Base-by-base conservation (phyloP, 2,888 invertebrate species). In the Copidosoma aretas region DNA sequence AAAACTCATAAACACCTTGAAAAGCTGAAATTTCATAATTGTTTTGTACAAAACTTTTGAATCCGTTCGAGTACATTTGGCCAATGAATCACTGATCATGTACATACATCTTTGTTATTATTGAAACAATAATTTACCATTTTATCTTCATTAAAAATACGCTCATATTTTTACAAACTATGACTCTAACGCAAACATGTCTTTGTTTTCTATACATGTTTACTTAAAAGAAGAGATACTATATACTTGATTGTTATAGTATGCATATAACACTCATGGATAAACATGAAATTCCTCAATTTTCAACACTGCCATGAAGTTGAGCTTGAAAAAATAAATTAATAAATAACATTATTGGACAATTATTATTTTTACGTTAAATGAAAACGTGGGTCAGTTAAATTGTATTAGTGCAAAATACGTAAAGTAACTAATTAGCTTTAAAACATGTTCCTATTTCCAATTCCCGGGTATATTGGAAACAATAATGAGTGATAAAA, bases 1-100 rank as follows among this genome's bases (percentile, higher is more conserved):
- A 49, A 82, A 81, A 77, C 75, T 83, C 22, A 63, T 83, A 19
- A 80, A 76, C 57, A 78, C 75, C 73, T 76, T 83, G 73, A 80
- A 78, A 64, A 83, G 82, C 78, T 83, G 80, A 83, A 71, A 71
- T 71, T 68, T 54, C 66, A 61, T 60, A 60, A 68, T 17, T 61
- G 24, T 60, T 68, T 70, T 74, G 72, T 74, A 74, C 66, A 74
- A 74, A 74, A 71, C 67, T 52, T 68, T 63, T 69, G 57, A 62
- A 70, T 67, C 69, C 67, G 65, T 67, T 72, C 73, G 69, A 67
- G 64, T 71, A 73, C 59, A 66, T 71, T 73, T 67, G 72, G 71
- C 71, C 72, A 73, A 70, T 72, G 71, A 72, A 73, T 73, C 73
- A 71, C 32, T 43, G 64, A 69, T 61, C 62, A 73, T 75, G 71